Percentiles rank a stretch among this genome's conserved stretches.
Evolutionary conservation across 2,113 vertebrate species (phyloP).

Genomic region (Aplodontia rufa): DNA sequence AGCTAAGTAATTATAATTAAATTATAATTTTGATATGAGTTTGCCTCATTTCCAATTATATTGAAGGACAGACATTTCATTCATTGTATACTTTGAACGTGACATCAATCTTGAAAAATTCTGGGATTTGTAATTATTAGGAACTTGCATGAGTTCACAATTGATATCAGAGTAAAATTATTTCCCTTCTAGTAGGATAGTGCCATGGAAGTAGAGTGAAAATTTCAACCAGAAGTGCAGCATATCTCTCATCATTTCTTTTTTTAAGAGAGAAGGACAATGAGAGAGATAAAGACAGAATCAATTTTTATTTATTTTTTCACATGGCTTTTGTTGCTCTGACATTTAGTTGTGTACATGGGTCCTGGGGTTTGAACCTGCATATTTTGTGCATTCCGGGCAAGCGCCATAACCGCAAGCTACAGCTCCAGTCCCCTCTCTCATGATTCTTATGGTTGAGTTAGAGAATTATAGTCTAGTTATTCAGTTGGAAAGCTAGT

Average conservation of each 20-base stretch:
- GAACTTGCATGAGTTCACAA: neutral
- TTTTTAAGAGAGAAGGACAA: too few relatives aligned
- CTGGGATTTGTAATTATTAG: neutral
- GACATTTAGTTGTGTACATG: too few relatives aligned
- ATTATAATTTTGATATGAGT: slow-evolving; percentile 12
- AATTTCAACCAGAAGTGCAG: neutral
- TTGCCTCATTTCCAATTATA: slow-evolving; percentile 37
- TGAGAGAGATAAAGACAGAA: too few relatives aligned
- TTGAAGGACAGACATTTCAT: neutral
- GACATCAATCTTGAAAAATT: slow-evolving; percentile 16
- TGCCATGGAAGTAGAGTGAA: neutral
- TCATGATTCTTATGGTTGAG: neutral
- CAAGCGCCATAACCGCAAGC: too few relatives aligned
- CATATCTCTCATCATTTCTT: neutral
- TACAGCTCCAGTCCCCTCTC: too few relatives aligned
- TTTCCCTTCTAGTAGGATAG: neutral
- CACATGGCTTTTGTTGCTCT: too few relatives aligned
- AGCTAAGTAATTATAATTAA: slow-evolving; percentile 33
- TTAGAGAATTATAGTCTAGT: neutral
- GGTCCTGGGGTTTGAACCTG: too few relatives aligned
- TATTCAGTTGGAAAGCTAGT: neutral
- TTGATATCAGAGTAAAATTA: neutral
- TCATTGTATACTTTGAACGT: neutral
- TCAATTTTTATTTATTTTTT: too few relatives aligned
- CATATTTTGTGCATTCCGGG: too few relatives aligned